phyloP scores from a whole-genome alignment of 2,888 invertebrate genomes.

The Chorisops tibialis region DNA sequence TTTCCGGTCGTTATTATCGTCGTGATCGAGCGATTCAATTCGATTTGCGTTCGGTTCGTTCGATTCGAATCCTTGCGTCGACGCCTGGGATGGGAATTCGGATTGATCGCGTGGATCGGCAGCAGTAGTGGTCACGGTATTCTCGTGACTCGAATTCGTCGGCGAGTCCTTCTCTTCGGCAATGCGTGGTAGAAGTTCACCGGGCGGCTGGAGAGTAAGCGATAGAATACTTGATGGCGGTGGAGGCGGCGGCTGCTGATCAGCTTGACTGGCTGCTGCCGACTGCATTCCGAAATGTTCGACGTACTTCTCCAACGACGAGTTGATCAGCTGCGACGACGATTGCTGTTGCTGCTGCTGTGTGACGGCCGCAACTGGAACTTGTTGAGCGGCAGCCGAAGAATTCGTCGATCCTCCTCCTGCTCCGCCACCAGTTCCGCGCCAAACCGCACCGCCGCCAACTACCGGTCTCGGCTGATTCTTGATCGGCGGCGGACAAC shows the following conservation, averaged over 20 bases:
- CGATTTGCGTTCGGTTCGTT: no score
- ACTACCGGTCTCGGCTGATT: constrained; percentile 43
- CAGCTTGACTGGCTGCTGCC: not conserved
- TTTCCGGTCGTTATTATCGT: not conserved
- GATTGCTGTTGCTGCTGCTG: constrained; percentile 29
- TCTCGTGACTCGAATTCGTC: constrained; percentile 53
- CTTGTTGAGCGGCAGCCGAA: constrained; percentile 35
- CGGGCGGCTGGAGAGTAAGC: constrained; percentile 54
- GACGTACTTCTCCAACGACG: not conserved
- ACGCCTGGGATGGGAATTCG: not conserved
- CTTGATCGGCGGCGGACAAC: constrained; percentile 57
- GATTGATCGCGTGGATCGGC: not conserved
- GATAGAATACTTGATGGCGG: constrained; percentile 41
- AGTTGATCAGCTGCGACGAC: constrained; percentile 3
- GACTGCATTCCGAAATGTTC: not conserved
- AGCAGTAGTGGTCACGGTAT: not conserved
- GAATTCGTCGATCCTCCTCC: constrained; percentile 33
- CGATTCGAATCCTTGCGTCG: no score
- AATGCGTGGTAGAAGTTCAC: constrained; percentile 71
- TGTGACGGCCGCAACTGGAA: constrained; percentile 22
- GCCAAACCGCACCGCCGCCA: constrained; percentile 45
- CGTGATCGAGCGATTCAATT: no score
- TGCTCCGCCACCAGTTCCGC: constrained; percentile 44
- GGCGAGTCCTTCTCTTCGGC: constrained; percentile 86
- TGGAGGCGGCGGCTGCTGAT: constrained; percentile 26